These are phyloP conservation scores for Zelostemma sp. DNA, from an alignment of 1,140 invertebrate genomes.

Conservation along the genomic window DNA sequence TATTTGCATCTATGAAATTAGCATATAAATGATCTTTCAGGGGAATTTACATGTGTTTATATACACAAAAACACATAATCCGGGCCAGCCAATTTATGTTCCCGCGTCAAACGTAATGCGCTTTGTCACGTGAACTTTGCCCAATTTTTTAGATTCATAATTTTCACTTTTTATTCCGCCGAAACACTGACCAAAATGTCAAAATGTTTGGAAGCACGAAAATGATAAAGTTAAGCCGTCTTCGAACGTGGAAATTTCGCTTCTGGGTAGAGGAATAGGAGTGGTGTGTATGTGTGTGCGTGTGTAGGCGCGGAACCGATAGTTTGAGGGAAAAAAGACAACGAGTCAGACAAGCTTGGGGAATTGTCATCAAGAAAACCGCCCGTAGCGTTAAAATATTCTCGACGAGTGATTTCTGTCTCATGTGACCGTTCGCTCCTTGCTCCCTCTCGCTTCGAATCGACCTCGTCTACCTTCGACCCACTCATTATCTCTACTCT, in stretches of 20 bases:
- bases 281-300: conserved; percentile 31
- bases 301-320: conserved; percentile 6
- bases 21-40: neutral
- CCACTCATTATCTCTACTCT: neutral
- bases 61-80: neutral
- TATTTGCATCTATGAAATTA: conserved; percentile 1
- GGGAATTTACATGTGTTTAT: neutral
- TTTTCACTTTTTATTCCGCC: neutral
- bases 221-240: no score
- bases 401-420: conserved; percentile 52
- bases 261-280: conserved; percentile 31
- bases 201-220: no score
- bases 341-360: conserved; percentile 30
- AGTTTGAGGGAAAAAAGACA: conserved; percentile 14
- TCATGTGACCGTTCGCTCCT: conserved; percentile 23
- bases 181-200: no score
- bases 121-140: no score
- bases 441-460: neutral
- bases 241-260: conserved; percentile 47
- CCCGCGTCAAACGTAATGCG: no score
- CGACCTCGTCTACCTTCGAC: conserved; percentile 1
- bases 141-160: neutral
- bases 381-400: conserved; percentile 58
- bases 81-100: neutral
- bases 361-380: conserved; percentile 60